Percentiles rank a stretch among this genome's conserved stretches.
phyloP scores from a whole-genome alignment of 2,888 invertebrate genomes.

The Eristalinus aeneus region DNA sequence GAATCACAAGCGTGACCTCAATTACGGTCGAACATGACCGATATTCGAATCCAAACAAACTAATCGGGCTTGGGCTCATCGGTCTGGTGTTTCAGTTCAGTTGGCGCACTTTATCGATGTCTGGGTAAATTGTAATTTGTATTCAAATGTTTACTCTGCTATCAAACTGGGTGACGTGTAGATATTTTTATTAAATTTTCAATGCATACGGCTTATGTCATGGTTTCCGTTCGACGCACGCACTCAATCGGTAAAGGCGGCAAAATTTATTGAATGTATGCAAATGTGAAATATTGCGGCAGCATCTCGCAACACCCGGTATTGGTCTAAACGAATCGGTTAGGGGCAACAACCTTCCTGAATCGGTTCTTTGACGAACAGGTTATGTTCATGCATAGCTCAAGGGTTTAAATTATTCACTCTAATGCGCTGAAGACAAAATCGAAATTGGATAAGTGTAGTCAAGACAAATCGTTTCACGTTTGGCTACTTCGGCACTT shows the following conservation, averaged over 20 bases:
- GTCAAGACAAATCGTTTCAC: not conserved
- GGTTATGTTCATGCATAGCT: not conserved
- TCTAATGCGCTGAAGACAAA: not conserved
- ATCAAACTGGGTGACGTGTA: not conserved
- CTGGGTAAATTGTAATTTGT: slow-evolving; percentile 3
- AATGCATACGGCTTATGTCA: not conserved
- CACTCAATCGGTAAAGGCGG: not conserved
- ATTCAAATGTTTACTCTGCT: not conserved
- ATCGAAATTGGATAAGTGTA: not conserved
- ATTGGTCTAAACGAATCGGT: not conserved
- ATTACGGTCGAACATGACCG: not conserved
- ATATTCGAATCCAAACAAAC: slow-evolving; percentile 16
- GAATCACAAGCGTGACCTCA: not conserved
- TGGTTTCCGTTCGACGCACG: not conserved
- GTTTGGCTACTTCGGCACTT: no score
- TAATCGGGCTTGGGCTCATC: not conserved
- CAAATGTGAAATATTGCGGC: not conserved
- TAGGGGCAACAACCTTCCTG: not conserved
- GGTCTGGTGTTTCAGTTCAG: not conserved
- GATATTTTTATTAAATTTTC: not conserved
- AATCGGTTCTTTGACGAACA: not conserved
- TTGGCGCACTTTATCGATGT: not conserved
- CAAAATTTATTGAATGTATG: not conserved
- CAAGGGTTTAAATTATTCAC: not conserved
- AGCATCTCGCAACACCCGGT: not conserved